Evolutionary conservation across 2,113 vertebrate species (phyloP).

Genomic region (Castor canadensis): DNA sequence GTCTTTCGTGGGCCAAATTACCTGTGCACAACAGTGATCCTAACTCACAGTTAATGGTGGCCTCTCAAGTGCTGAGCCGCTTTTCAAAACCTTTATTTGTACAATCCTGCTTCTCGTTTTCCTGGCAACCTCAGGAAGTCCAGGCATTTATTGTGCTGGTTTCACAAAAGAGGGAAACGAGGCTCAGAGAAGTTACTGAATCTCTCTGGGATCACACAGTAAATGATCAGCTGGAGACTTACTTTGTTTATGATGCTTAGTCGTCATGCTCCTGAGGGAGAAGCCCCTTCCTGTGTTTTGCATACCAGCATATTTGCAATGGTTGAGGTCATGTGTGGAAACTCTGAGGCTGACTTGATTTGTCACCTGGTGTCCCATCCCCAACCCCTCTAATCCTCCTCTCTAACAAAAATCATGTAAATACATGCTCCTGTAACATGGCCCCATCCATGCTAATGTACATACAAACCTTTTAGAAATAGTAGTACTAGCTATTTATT

Average conservation of each 20-base stretch:
- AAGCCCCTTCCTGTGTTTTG: neutral
- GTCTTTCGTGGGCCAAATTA: neutral
- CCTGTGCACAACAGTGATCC: no score
- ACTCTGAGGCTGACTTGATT: neutral
- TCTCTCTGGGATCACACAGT: neutral
- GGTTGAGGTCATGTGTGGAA: neutral
- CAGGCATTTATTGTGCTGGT: neutral
- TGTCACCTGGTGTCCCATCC: rapidly evolving
- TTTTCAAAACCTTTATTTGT: neutral
- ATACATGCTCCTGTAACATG: neutral
- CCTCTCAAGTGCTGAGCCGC: neutral
- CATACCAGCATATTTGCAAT: neutral
- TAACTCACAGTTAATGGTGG: neutral
- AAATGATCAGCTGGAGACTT: neutral
- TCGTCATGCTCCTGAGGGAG: neutral
- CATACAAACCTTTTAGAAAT: neutral
- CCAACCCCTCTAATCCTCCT: no score
- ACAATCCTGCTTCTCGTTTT: neutral
- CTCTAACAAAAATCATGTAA: neutral
- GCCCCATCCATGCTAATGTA: neutral
- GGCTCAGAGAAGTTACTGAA: neutral
- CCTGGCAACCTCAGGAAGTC: no score
- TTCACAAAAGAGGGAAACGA: neutral
- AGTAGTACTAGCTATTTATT: neutral
- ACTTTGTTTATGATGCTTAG: neutral